Conservation (phyloP, 2,888 invertebrate genomes). For the Alentia gelatinosa region DNA sequence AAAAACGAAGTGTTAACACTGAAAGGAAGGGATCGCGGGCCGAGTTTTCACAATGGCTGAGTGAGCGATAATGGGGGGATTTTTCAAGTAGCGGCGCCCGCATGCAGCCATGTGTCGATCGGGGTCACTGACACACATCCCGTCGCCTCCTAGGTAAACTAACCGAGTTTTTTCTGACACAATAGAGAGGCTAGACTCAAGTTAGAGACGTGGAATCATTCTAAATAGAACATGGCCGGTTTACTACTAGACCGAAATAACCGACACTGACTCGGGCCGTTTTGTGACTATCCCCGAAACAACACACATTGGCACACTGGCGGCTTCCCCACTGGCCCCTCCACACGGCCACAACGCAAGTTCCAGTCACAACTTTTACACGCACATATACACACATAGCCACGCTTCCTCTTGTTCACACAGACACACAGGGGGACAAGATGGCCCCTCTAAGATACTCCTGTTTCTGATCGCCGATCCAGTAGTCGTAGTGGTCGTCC, state of each 20-base stretch:
- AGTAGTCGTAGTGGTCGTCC: neutral
- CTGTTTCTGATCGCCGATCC: neutral
- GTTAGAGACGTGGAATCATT: too few relatives aligned
- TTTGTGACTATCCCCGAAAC: neutral
- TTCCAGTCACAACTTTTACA: neutral
- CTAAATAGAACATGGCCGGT: too few relatives aligned
- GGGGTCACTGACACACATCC: conserved; percentile 25
- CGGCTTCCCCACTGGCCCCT: neutral
- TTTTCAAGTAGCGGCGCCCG: conserved; percentile 7
- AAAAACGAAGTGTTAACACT: neutral
- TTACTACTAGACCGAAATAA: neutral
- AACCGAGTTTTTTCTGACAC: neutral
- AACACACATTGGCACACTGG: neutral
- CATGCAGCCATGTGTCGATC: neutral
- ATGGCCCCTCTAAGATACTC: neutral
- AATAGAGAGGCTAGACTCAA: neutral
- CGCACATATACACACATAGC: neutral
- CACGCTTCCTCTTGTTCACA: neutral
- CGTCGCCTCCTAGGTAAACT: neutral
- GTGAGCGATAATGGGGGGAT: neutral
- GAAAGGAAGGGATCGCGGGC: neutral
- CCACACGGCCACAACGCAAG: neutral
- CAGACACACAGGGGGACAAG: neutral
- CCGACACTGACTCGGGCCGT: neutral
- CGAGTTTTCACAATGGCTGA: conserved; percentile 15